phyloP scores from a whole-genome alignment of 2,113 vertebrate genomes.

The Corvus moneduloides region DNA sequence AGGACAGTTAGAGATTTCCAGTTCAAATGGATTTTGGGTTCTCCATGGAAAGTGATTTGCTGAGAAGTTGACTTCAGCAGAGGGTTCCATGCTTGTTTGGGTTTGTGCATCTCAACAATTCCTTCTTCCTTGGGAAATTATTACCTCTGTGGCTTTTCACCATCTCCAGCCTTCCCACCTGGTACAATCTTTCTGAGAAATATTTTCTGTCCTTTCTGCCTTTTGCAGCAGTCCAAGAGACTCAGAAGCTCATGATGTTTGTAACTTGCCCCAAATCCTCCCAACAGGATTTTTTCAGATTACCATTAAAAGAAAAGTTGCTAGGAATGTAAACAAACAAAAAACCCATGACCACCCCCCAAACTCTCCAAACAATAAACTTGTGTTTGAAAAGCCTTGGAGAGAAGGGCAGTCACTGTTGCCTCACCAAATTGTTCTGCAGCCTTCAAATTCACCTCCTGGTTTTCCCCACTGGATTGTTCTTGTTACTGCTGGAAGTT shows the following conservation, averaged over 20 bases:
- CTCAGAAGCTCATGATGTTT: not conserved
- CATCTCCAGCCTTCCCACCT: constrained; percentile 45
- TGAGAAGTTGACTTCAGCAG: not conserved
- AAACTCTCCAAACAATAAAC: not conserved
- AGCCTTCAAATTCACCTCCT: not conserved
- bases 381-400: not conserved
- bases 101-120: not conserved
- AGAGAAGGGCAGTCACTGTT: not conserved
- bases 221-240: not conserved
- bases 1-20: not conserved
- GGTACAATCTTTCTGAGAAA: not conserved
- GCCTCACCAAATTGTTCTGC: not conserved
- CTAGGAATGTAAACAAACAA: not conserved
- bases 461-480: not conserved
- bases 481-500: not conserved
- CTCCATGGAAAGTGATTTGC: not conserved
- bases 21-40: not conserved
- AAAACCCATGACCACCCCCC: accelerated
- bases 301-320: not conserved
- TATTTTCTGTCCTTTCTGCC: not conserved
- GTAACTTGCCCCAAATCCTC: not conserved
- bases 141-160: not conserved
- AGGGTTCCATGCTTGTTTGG: not conserved
- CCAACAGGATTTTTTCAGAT: not conserved
- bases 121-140: not conserved